Conservation (phyloP, 2,888 invertebrate genomes). For the Sarcophaga carnaria region DNA sequence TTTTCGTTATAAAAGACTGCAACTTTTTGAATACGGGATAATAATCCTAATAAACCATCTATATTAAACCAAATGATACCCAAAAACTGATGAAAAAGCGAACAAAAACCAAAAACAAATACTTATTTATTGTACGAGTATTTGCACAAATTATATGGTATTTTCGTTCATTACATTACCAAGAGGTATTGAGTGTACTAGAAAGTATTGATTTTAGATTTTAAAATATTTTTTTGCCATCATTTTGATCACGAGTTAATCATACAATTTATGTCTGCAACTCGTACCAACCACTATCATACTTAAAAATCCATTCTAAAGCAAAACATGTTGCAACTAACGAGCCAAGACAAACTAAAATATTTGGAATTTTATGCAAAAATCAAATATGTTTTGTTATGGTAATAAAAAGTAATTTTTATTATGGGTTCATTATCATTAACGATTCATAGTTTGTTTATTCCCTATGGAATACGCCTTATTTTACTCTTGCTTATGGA, state of each 20-base stretch:
- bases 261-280: slow-evolving; percentile 15
- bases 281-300: neutral
- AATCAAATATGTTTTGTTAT: neutral
- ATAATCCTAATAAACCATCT: no score
- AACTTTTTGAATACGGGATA: no score
- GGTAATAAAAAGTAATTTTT: slow-evolving; percentile 34
- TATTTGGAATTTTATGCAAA: neutral
- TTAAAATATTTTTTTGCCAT: slow-evolving; percentile 3
- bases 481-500: neutral
- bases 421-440: slow-evolving; percentile 44
- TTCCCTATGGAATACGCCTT: slow-evolving; percentile 9
- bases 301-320: neutral
- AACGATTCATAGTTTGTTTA: slow-evolving; percentile 1
- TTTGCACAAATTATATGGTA: neutral
- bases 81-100: no score
- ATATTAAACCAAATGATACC: no score
- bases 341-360: neutral
- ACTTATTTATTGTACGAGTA: no score
- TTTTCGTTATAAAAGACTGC: no score
- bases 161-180: slow-evolving; percentile 6
- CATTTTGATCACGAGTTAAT: slow-evolving; percentile 57
- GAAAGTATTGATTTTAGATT: slow-evolving; percentile 19
- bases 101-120: no score
- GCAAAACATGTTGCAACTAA: neutral
- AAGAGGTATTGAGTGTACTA: neutral